Evolutionary conservation across 2,797 vertebrate species (phyloP).

Genomic region (Gephyroberyx darwinii): DNA sequence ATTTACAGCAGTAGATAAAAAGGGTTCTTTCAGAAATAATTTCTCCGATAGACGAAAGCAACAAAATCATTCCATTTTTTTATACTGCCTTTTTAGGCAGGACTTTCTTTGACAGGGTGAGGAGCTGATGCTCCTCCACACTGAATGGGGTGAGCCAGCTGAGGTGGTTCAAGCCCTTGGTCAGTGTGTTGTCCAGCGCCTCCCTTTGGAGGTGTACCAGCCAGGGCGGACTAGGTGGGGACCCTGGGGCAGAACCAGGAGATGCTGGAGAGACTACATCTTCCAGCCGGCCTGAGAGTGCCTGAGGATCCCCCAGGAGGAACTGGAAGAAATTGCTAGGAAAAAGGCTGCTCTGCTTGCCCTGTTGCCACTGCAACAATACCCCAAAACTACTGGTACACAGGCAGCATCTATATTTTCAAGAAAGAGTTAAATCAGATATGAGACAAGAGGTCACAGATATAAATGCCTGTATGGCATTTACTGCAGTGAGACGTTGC

Average conservation of each 20-base stretch:
- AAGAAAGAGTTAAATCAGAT: constrained; percentile 28
- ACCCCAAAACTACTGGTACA: constrained; percentile 1
- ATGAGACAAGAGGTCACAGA: not conserved
- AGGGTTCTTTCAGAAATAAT: not conserved
- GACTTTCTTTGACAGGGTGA: too few relatives aligned
- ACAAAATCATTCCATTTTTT: too few relatives aligned
- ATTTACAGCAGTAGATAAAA: not conserved
- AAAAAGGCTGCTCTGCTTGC: not conserved
- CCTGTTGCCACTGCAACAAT: not conserved
- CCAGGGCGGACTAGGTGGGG: not conserved
- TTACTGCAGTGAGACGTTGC: constrained; percentile 26
- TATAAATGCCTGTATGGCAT: constrained; percentile 33
- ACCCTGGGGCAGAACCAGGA: not conserved
- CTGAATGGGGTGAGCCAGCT: too few relatives aligned
- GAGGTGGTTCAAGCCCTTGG: too few relatives aligned
- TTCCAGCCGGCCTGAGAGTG: not conserved
- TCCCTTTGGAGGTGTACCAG: not conserved
- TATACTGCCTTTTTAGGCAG: too few relatives aligned
- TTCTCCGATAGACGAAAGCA: not conserved
- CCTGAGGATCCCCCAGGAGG: not conserved
- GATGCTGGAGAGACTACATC: not conserved
- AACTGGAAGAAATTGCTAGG: not conserved
- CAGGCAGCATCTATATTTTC: not conserved
- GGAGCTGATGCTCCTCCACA: too few relatives aligned
- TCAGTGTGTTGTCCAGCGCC: too few relatives aligned